Percentiles rank a stretch among this genome's conserved stretches.
Evolutionary conservation across 2,888 invertebrate genomes (phyloP).

Genomic region (Diogma glabrata): DNA sequence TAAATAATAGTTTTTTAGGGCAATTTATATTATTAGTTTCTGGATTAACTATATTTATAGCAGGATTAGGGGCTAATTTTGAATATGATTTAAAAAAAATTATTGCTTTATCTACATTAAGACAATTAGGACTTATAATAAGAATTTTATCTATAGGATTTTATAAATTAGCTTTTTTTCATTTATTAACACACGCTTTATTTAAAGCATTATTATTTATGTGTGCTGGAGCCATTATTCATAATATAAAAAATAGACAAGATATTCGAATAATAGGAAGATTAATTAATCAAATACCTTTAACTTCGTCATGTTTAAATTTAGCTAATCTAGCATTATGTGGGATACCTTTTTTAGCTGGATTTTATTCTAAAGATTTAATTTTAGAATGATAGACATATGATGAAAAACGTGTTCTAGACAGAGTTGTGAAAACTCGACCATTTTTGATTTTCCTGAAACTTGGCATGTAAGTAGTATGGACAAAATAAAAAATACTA

Average conservation of each 20-base stretch:
- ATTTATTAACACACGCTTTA: conserved; percentile 59
- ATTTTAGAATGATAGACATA: too few relatives aligned
- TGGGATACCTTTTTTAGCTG: conserved; percentile 51
- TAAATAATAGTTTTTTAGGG: conserved; percentile 23
- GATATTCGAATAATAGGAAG: conserved; percentile 54
- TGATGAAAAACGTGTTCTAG: too few relatives aligned
- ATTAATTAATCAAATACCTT: conserved; percentile 39
- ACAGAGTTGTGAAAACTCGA: too few relatives aligned
- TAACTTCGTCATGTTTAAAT: conserved; percentile 44
- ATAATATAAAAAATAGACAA: conserved; percentile 48
- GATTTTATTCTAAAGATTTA: conserved; percentile 54
- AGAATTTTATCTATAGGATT: conserved; percentile 46
- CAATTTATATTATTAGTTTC: conserved; percentile 43
- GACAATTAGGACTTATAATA: conserved; percentile 63
- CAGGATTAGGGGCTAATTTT: conserved; percentile 48
- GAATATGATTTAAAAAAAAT: conserved; percentile 64
- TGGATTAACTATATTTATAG: conserved; percentile 47
- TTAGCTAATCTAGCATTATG: conserved; percentile 48
- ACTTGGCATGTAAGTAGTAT: too few relatives aligned
- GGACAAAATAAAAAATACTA: too few relatives aligned
- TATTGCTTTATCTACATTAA: conserved; percentile 66
- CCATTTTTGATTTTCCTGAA: too few relatives aligned
- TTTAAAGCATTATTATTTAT: conserved; percentile 67
- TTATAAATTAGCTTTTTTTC: conserved; percentile 52
- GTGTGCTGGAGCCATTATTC: conserved; percentile 58